Percentiles rank a stretch among this genome's conserved stretches.
Conservation (phyloP, 2,888 invertebrate species). For the Nomada ruficornis region DNA sequence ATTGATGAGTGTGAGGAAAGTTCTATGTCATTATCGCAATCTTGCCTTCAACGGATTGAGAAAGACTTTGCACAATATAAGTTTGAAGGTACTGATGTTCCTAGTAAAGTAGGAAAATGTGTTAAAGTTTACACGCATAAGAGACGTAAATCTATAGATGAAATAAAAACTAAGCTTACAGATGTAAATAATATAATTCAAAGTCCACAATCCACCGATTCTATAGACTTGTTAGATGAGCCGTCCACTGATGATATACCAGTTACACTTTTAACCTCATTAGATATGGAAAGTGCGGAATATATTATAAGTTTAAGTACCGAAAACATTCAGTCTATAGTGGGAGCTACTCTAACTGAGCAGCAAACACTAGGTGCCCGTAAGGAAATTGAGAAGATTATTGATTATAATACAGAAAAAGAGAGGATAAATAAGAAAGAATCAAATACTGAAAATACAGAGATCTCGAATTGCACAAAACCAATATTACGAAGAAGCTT, state of each 20-base stretch:
- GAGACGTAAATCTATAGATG: slow-evolving; percentile 75
- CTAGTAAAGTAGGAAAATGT: slow-evolving; percentile 77
- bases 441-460: slow-evolving; percentile 56
- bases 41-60: slow-evolving; percentile 52
- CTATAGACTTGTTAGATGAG: slow-evolving; percentile 80
- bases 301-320: slow-evolving; percentile 78
- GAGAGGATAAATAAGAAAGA: slow-evolving; percentile 56
- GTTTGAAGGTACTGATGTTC: slow-evolving; percentile 58
- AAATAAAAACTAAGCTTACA: slow-evolving; percentile 60
- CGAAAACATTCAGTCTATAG: slow-evolving; percentile 78
- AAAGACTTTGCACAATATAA: slow-evolving; percentile 57
- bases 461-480: slow-evolving; percentile 59
- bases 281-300: slow-evolving; percentile 80
- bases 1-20: slow-evolving; percentile 51
- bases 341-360: slow-evolving; percentile 73
- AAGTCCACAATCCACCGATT: slow-evolving; percentile 66
- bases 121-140: slow-evolving; percentile 81
- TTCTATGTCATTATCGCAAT: slow-evolving; percentile 48
- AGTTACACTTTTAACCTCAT: slow-evolving; percentile 74
- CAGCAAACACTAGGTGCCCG: slow-evolving; percentile 51
- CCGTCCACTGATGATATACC: slow-evolving; percentile 74
- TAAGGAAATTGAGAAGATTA: slow-evolving; percentile 49
- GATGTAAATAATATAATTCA: slow-evolving; percentile 53
- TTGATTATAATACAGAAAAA: slow-evolving; percentile 55
- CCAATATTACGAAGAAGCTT: slow-evolving; percentile 79